Percentiles rank a stretch among this genome's conserved stretches.
phyloP scores from a whole-genome alignment of 2,113 vertebrate genomes.

The Pardalotus punctatus region DNA sequence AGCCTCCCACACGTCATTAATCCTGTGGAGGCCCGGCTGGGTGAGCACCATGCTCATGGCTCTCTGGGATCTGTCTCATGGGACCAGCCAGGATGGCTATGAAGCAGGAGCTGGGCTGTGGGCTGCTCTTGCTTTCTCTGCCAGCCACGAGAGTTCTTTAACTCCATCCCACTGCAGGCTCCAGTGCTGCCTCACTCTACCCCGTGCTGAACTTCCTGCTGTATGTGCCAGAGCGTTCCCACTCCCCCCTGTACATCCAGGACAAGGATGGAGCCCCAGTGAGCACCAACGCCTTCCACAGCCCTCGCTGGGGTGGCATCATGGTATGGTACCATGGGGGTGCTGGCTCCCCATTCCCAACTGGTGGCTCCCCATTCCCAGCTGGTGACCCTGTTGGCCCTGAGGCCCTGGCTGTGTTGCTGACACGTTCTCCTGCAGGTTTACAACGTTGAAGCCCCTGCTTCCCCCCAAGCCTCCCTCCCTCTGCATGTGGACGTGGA shows the following conservation, averaged over 20 bases:
- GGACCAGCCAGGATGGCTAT: not conserved
- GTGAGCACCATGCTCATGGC: slow-evolving; percentile 57
- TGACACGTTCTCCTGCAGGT: slow-evolving; percentile 57
- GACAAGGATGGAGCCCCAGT: slow-evolving; percentile 82
- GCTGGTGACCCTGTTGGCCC: not conserved
- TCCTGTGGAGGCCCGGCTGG: slow-evolving; percentile 92
- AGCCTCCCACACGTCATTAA: slow-evolving; percentile 96
- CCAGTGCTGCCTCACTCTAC: slow-evolving; percentile 90
- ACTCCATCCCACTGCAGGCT: slow-evolving; percentile 72
- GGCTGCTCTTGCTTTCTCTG: not conserved
- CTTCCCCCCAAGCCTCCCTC: slow-evolving; percentile 61
- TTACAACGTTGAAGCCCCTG: slow-evolving; percentile 86
- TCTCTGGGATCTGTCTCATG: not conserved
- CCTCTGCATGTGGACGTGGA: slow-evolving; percentile 84
- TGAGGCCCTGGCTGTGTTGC: fast-evolving
- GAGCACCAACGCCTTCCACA: slow-evolving; percentile 91
- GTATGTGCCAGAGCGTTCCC: slow-evolving; percentile 88
- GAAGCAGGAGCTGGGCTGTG: not conserved
- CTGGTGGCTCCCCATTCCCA: not conserved
- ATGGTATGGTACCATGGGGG: slow-evolving; percentile 74
- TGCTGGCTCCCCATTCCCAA: not conserved
- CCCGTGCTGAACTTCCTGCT: slow-evolving; percentile 94
- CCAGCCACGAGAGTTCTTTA: not conserved
- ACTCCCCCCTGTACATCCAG: slow-evolving; percentile 89
- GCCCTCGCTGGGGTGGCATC: slow-evolving; percentile 96